Conservation (phyloP, 2,888 invertebrate species). For the Panopea generosa region DNA sequence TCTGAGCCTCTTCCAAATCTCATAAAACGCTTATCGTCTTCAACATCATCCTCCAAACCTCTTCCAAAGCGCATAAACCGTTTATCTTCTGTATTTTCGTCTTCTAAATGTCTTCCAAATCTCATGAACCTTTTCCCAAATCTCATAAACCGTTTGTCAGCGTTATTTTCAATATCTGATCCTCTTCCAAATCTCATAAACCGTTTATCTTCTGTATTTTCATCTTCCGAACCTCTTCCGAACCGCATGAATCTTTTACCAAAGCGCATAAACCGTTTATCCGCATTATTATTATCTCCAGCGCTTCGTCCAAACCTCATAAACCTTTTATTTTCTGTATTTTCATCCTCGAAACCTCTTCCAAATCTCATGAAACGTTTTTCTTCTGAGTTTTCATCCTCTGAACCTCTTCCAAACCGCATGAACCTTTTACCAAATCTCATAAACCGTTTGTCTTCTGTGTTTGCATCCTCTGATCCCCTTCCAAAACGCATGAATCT, state of each 20-base stretch:
- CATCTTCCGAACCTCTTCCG: conserved; percentile 9
- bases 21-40: conserved; percentile 71
- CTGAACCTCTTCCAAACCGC: conserved; percentile 72
- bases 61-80: conserved; percentile 78
- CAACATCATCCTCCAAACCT: no score
- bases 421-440: conserved; percentile 77
- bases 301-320: conserved; percentile 31
- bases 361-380: conserved; percentile 78
- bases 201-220: conserved; percentile 44
- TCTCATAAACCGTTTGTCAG: conserved; percentile 63
- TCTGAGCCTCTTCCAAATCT: conserved; percentile 63
- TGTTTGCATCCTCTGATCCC: conserved; percentile 46
- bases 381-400: conserved; percentile 55
- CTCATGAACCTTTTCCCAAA: conserved; percentile 48
- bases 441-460: conserved; percentile 68
- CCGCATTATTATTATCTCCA: no score
- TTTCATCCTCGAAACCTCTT: conserved; percentile 31
- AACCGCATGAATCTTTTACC: conserved; percentile 39
- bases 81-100: conserved; percentile 63
- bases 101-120: background rate
- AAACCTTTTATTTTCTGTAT: conserved; percentile 20
- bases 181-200: conserved; percentile 75
- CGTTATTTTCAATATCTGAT: conserved; percentile 47
- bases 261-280: conserved; percentile 76
- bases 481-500: conserved; percentile 75